A percentile compares a stretch with the other conserved stretches of the same genome.
These are phyloP conservation scores for Schizaphis graminum DNA, from an alignment of 2,888 invertebrate genomes.

Conservation along the genomic window DNA sequence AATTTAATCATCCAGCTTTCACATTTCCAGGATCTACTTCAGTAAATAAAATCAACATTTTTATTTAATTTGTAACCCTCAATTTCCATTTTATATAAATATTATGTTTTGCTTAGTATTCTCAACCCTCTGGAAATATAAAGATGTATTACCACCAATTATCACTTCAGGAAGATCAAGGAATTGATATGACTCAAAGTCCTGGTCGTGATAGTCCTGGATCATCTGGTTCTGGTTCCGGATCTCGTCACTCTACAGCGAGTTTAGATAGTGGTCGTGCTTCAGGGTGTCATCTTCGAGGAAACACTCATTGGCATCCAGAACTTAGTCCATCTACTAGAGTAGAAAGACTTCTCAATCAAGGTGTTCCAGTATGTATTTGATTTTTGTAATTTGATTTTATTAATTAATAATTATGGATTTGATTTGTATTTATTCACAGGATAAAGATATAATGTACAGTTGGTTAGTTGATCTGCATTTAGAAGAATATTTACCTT, in stretches of 20 bases:
- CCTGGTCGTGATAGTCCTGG: constrained; percentile 95
- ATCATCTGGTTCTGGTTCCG: constrained; percentile 87
- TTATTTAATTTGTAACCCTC: background rate
- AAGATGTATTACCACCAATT: constrained; percentile 87
- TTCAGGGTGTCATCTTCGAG: constrained; percentile 70
- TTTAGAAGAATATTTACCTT: constrained; percentile 93
- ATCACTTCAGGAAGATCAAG: constrained; percentile 88
- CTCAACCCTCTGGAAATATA: constrained; percentile 73
- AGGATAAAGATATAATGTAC: constrained; percentile 94
- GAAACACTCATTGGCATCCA: constrained; percentile 72
- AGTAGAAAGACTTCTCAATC: constrained; percentile 82
- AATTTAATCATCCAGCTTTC: constrained; percentile 78
- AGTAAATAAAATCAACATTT: constrained; percentile 69
- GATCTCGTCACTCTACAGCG: constrained; percentile 90
- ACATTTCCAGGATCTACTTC: constrained; percentile 78
- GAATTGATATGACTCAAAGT: constrained; percentile 90
- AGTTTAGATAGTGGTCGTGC: constrained; percentile 93
- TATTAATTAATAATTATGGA: background rate
- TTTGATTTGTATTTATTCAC: constrained; percentile 69
- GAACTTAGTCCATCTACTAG: constrained; percentile 80
- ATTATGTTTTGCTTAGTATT: constrained; percentile 69
- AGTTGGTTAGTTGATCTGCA: constrained; percentile 95
- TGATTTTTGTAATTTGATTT: background rate
- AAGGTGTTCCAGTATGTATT: constrained; percentile 79
- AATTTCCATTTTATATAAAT: background rate